These are phyloP conservation scores for Vespertilio murinus DNA, from an alignment of 2,797 vertebrate genomes.

Conservation along the genomic window DNA sequence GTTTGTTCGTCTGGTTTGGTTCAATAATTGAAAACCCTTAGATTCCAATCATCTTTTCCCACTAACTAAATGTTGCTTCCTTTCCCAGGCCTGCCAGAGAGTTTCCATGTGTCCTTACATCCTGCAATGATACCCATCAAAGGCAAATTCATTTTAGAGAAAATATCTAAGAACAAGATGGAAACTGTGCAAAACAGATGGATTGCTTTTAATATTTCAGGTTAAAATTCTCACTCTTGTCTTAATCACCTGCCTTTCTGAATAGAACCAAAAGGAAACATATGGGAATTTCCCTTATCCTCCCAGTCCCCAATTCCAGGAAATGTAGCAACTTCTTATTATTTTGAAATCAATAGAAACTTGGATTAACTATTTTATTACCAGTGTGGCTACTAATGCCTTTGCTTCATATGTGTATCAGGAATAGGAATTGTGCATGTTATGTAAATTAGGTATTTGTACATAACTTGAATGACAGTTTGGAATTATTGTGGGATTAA, in stretches of 20 bases:
- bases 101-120: neutral
- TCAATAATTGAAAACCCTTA: neutral
- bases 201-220: neutral
- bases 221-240: neutral
- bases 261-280: neutral
- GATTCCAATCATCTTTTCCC: neutral
- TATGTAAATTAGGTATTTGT: neutral
- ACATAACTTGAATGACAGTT: neutral
- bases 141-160: neutral
- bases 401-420: neutral
- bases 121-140: neutral
- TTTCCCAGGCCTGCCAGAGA: neutral
- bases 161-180: neutral
- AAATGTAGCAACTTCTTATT: neutral
- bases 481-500: neutral
- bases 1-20: neutral
- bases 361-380: neutral
- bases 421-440: neutral
- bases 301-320: neutral
- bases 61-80: neutral
- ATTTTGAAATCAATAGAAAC: neutral
- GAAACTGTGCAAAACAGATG: neutral
- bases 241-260: neutral
- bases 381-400: neutral
- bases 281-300: neutral